Conservation (phyloP, 1,140 invertebrate species). For the Schlechtendalia chinensis region DNA sequence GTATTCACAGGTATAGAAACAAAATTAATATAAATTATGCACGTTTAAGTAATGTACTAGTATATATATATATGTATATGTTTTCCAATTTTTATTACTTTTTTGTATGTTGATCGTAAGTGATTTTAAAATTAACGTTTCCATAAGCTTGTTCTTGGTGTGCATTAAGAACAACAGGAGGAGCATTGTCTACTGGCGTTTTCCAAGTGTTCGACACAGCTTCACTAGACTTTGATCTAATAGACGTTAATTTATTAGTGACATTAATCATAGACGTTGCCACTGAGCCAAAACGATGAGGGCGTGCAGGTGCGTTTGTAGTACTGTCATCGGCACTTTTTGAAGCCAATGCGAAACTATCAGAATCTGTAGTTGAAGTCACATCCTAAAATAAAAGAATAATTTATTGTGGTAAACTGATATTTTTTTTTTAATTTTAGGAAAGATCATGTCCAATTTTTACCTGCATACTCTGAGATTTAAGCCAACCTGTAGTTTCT, state of each 20-base stretch:
- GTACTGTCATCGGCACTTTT: neutral
- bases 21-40: no score
- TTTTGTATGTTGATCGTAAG: conserved; percentile 48
- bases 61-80: no score
- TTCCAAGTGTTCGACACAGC: conserved; percentile 27
- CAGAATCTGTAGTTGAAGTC: conserved; percentile 29
- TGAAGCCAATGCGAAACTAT: conserved; percentile 29
- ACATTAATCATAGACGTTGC: conserved; percentile 43
- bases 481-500: conserved; percentile 49
- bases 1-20: no score
- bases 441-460: neutral
- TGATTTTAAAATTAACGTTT: conserved; percentile 48
- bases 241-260: conserved; percentile 29
- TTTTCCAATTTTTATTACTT: conserved; percentile 29
- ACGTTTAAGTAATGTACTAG: no score
- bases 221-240: conserved; percentile 41
- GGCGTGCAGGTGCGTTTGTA: neutral
- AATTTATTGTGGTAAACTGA: neutral
- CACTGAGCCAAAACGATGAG: conserved; percentile 22
- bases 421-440: neutral
- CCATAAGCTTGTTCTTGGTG: conserved; percentile 47
- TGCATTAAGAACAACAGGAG: conserved; percentile 15
- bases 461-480: conserved; percentile 52
- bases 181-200: conserved; percentile 30
- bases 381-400: neutral